Percentiles rank a stretch among this genome's conserved stretches.
phyloP scores from a whole-genome alignment of 2,797 vertebrate genomes.

The Jordanella pulchra region DNA sequence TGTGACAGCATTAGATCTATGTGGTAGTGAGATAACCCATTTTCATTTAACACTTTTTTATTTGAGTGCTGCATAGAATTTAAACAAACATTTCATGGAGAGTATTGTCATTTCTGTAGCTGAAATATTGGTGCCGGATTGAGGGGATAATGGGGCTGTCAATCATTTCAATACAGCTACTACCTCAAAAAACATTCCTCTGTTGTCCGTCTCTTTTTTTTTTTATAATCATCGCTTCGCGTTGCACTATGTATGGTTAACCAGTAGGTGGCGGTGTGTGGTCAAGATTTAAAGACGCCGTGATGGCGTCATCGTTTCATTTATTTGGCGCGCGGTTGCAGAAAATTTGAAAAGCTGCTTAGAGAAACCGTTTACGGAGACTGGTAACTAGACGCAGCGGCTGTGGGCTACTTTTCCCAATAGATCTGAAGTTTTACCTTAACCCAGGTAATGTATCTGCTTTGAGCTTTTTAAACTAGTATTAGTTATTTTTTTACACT shows the following conservation, averaged over 20 bases:
- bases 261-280: conserved; percentile 29
- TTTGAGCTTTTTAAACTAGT: fast-evolving
- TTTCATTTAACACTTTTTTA: conserved; percentile 67
- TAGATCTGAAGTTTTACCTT: background rate
- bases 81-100: conserved; percentile 60
- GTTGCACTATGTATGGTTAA: background rate
- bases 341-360: conserved; percentile 65
- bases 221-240: background rate
- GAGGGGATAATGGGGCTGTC: conserved; percentile 77
- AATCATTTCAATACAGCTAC: conserved; percentile 84
- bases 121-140: conserved; percentile 71
- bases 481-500: fast-evolving
- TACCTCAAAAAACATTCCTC: conserved; percentile 70
- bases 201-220: conserved; percentile 25
- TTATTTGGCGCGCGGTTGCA: conserved; percentile 69
- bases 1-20: conserved; percentile 61
- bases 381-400: background rate
- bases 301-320: conserved; percentile 38
- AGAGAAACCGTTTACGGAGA: conserved; percentile 37
- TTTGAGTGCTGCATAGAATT: conserved; percentile 59
- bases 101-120: conserved; percentile 78
- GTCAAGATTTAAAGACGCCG: fast-evolving
- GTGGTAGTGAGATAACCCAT: conserved; percentile 59
- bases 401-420: background rate
- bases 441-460: conserved; percentile 33